phyloP scores from a whole-genome alignment of 1,140 invertebrate genomes.

The Brachionus paranguensis region DNA sequence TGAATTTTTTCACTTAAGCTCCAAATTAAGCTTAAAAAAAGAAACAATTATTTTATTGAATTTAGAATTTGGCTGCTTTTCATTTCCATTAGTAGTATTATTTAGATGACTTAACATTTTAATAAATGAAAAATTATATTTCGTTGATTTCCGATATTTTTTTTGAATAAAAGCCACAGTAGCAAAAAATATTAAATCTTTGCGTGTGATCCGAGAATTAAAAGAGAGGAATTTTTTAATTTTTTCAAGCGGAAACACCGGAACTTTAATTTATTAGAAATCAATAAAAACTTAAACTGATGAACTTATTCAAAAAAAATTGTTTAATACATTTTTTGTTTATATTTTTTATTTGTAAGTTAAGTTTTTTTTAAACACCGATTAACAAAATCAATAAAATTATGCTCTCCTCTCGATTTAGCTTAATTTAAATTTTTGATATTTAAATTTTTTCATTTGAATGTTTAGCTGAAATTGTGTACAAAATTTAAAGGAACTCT shows the following conservation, averaged over 20 bases:
- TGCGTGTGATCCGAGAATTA: neutral
- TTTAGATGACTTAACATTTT: neutral
- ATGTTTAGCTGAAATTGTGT: neutral
- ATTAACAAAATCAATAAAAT: conserved; percentile 25
- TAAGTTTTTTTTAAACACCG: neutral
- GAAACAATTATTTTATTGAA: neutral
- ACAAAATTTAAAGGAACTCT: neutral
- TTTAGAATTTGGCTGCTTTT: neutral
- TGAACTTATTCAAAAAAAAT: neutral
- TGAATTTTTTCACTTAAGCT: neutral
- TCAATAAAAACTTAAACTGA: conserved; percentile 13
- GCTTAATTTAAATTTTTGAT: neutral
- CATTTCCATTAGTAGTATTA: neutral
- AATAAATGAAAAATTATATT: neutral
- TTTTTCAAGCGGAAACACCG: neutral
- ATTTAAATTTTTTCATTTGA: neutral
- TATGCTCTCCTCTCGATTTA: neutral
- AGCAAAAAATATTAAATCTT: neutral
- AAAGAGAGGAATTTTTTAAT: neutral
- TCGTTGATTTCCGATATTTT: neutral
- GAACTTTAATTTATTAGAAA: neutral
- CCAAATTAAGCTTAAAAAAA: neutral
- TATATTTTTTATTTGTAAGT: neutral
- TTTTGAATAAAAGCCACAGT: neutral
- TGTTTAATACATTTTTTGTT: neutral